Evolutionary conservation across 1,140 invertebrate species (phyloP), one percentile per base, ranked within the genome.

Genomic region (Chironomus striatipennis): DNA sequence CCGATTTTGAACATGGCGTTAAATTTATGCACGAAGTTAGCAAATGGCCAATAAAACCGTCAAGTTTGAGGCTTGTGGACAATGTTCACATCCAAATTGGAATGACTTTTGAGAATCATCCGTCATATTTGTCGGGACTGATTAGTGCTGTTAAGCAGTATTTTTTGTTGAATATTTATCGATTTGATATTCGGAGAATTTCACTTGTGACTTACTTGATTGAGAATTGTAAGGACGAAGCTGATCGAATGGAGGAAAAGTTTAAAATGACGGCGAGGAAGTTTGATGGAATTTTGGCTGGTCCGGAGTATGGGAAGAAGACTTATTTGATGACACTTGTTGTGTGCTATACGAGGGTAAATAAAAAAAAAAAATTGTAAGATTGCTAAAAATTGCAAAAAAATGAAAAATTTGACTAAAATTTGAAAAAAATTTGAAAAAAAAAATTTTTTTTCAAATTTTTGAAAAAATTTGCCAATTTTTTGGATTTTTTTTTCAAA

Each of bases 1-100:
- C 89, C 7, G 79, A 86, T 76, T 91, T 92, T 84, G 64, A 67
- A 17, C 8, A 83, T 5, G 65, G 65, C 1, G 10, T 70, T 10
- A 70, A 70, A 2, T 70, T 20, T 10, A 21, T 70, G 21, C 18
- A 24, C 18, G 65, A 70, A 18, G 65, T 70, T 8, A 70, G 65
- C 65, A 70, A 24, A 20, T 70, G n/a, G 15, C n/a, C 5, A 20
- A 2, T 18, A 8, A 70, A 70, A 12, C 17, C 21, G 20, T 24
- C 65, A 8, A 21, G 18, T 24, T 70, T 70, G 18, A 70, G 65
- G 21, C 10, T 70, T 15, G 17, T 70, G 20, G 65, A 70, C 21
- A 70, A 70, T 10, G 7, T 17, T 17, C 65, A 70, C 21, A 17
- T 70, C 18, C 65, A 70, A 70, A 9, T 70, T n/a, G 65, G 65